These are phyloP conservation scores for Melitaea cinxia DNA, from an alignment of 1,140 invertebrate species.

Conservation along the genomic window DNA sequence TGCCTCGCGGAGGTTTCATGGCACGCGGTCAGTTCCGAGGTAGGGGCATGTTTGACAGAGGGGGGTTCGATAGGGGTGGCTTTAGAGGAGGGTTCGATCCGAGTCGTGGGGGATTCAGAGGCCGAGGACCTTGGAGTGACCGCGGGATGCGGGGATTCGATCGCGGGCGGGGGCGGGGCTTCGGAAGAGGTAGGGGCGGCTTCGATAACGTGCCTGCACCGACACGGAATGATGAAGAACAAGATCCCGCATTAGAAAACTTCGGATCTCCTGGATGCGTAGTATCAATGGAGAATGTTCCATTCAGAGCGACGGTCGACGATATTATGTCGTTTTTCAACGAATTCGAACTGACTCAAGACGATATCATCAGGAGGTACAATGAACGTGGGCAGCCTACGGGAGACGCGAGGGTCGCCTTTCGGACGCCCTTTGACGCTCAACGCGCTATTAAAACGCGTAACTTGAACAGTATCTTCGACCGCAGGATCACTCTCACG, in stretches of 20 bases:
- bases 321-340: conserved; percentile 94
- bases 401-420: conserved; percentile 93
- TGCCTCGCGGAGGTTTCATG: conserved; percentile 44
- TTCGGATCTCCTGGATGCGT: conserved; percentile 92
- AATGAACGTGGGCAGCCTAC: conserved; percentile 93
- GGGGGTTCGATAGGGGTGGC: conserved; percentile 47
- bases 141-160: conserved; percentile 47
- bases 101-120: conserved; percentile 46
- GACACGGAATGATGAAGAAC: conserved; percentile 50
- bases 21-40: conserved; percentile 62
- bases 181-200: conserved; percentile 58
- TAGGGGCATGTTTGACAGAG: conserved; percentile 56
- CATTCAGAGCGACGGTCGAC: conserved; percentile 91
- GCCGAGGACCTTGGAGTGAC: conserved; percentile 53
- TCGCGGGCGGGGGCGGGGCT: conserved; percentile 47
- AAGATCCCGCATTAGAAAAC: conserved; percentile 78
- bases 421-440: conserved; percentile 88
- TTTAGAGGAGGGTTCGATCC: conserved; percentile 63
- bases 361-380: conserved; percentile 91
- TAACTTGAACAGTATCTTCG: conserved; percentile 66
- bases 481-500: conserved; percentile 62
- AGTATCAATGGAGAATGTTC: conserved; percentile 91
- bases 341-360: conserved; percentile 87
- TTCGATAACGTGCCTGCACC: conserved; percentile 55
- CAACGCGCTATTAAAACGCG: conserved; percentile 85